Evolutionary conservation across 2,797 vertebrate species (phyloP).

Genomic region (Ctenopoma kingsleyae): DNA sequence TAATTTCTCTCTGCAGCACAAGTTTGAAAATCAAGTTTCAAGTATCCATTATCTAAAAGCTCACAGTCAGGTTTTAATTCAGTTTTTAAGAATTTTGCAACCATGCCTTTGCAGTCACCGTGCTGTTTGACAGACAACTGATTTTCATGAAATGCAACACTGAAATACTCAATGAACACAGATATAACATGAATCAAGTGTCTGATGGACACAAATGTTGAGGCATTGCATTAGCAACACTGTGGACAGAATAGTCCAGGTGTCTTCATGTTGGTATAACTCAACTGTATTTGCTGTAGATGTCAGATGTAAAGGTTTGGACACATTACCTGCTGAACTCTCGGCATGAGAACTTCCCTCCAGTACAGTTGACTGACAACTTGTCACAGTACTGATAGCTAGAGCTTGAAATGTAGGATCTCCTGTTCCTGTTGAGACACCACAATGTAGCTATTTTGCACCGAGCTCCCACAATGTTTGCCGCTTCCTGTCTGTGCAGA

Average conservation of each 20-base stretch:
- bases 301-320: constrained; percentile 11
- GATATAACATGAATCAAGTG: constrained; percentile 1
- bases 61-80: too few species aligned
- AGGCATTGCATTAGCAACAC: background rate
- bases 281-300: background rate
- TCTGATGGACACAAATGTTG: background rate
- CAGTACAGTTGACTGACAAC: constrained; percentile 25
- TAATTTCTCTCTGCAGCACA: too few species aligned
- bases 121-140: too few species aligned
- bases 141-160: background rate
- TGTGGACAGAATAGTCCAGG: background rate
- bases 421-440: constrained; percentile 17
- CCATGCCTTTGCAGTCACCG: background rate
- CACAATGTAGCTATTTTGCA: constrained; percentile 10
- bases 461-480: background rate
- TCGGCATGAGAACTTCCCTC: constrained; percentile 5
- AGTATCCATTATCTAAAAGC: too few species aligned
- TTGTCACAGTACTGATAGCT: constrained; percentile 27
- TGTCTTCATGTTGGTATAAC: background rate
- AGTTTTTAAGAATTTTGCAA: too few species aligned
- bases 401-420: constrained; percentile 9
- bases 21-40: too few species aligned
- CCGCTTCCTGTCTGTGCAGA: constrained; percentile 13
- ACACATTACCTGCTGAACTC: too few species aligned
- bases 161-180: background rate